Evolutionary conservation across 30 jellyfish, hydroid and myxozoan genomes (phyloP).

Genomic region (Aurelia sp.): DNA sequence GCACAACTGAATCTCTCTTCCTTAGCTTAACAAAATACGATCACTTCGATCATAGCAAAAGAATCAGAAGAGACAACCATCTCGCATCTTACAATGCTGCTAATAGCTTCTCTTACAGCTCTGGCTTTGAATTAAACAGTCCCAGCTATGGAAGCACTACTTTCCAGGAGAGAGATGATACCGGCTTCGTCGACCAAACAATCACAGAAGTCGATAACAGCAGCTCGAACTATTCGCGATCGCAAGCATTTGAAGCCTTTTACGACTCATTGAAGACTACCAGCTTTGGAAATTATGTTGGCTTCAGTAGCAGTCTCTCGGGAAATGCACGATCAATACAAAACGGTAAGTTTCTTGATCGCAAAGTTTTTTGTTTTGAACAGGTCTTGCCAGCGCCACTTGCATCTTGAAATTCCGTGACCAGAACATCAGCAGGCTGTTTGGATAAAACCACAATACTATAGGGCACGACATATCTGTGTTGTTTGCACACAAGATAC

Average conservation of each 20-base stretch:
- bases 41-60: slow-evolving; percentile 45
- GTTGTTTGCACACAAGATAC: slow-evolving; percentile 51
- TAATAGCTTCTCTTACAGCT: slow-evolving; percentile 85
- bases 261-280: slow-evolving; percentile 37
- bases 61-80: slow-evolving; percentile 65
- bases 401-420: slow-evolving; percentile 61
- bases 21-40: slow-evolving; percentile 44
- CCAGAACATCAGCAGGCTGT: slow-evolving; percentile 66
- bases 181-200: slow-evolving; percentile 51
- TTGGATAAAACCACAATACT: slow-evolving; percentile 68
- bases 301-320: slow-evolving; percentile 55
- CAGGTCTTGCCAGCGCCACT: slow-evolving; percentile 49
- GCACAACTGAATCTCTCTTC: slow-evolving; percentile 80
- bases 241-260: slow-evolving; percentile 52
- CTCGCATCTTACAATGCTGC: slow-evolving; percentile 39
- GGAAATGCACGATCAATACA: slow-evolving; percentile 77
- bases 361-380: slow-evolving; percentile 1
- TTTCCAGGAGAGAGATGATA: slow-evolving; percentile 61
- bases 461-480: slow-evolving; percentile 67
- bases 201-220: neutral
- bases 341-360: slow-evolving; percentile 54
- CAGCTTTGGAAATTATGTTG: slow-evolving; percentile 36
- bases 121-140: slow-evolving; percentile 87
- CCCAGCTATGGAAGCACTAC: slow-evolving; percentile 23
- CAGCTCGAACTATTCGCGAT: slow-evolving; percentile 5